These are phyloP conservation scores for Lysiphlebus fabarum DNA, from an alignment of 1,140 invertebrate genomes.

Conservation along the genomic window DNA sequence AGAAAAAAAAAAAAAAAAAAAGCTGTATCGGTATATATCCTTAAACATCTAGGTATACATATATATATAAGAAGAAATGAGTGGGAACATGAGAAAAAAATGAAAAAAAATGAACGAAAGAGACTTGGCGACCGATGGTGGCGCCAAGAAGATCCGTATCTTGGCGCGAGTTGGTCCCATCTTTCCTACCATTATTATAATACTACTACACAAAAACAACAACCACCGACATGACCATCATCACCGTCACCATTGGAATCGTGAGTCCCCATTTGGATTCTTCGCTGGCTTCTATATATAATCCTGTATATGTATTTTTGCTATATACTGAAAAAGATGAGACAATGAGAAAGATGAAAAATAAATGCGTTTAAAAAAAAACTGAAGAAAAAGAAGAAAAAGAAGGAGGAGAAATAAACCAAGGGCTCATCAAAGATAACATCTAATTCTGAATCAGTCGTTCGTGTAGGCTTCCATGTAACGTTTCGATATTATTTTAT, in stretches of 20 bases:
- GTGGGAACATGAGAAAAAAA: constrained; percentile 11
- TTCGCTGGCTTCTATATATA: neutral
- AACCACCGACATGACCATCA: too few species aligned
- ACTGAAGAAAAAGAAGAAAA: constrained; percentile 12
- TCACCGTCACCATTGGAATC: constrained; percentile 3
- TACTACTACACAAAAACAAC: too few species aligned
- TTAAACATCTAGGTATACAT: too few species aligned
- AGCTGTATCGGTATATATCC: too few species aligned
- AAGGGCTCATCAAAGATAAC: constrained; percentile 49
- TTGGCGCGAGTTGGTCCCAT: constrained; percentile 36
- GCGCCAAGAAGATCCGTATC: constrained; percentile 50
- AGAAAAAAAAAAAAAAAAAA: too few species aligned
- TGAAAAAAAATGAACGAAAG: constrained; percentile 18
- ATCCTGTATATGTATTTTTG: neutral
- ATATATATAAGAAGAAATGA: neutral
- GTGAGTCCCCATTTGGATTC: too few species aligned
- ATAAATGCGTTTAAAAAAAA: neutral
- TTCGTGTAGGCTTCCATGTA: constrained; percentile 33
- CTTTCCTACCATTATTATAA: neutral
- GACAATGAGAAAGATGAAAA: constrained; percentile 18
- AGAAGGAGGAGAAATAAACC: constrained; percentile 20
- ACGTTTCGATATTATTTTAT: constrained; percentile 9
- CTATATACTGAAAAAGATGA: constrained; percentile 14
- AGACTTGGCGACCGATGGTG: constrained; percentile 35
- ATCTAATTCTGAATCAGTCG: constrained; percentile 51